phyloP scores from a whole-genome alignment of 2,113 vertebrate species.

The Plotosus lineatus region DNA sequence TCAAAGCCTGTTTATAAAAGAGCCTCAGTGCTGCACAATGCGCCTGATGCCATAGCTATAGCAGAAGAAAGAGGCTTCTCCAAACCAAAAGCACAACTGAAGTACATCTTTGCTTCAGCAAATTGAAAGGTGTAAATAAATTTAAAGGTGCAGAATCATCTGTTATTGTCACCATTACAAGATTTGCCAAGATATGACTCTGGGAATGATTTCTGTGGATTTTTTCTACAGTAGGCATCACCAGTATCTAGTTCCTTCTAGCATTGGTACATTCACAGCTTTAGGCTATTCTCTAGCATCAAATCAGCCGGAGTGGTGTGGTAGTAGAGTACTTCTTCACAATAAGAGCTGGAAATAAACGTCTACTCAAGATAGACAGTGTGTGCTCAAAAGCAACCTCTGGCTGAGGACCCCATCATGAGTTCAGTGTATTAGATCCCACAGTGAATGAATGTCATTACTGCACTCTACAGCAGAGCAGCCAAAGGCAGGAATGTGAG shows the following conservation, averaged over 20 bases:
- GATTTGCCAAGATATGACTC: constrained; percentile 56
- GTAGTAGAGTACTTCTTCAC: constrained; percentile 50
- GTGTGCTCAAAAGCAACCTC: constrained; percentile 42
- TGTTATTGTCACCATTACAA: constrained; percentile 41
- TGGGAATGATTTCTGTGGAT: constrained; percentile 64
- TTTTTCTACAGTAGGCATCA: constrained; percentile 60
- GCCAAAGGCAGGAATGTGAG: constrained; percentile 52
- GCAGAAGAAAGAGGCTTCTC: not conserved
- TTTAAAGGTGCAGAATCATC: not conserved
- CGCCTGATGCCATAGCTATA: not conserved
- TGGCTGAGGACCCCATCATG: constrained; percentile 14
- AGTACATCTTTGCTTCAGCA: not conserved
- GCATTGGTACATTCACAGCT: constrained; percentile 63
- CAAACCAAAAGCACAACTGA: not conserved
- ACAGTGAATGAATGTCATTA: constrained; percentile 58
- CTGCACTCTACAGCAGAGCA: constrained; percentile 38
- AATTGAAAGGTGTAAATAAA: constrained; percentile 4
- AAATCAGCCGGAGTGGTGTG: constrained; percentile 56
- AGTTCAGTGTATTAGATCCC: constrained; percentile 57
- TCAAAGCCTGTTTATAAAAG: constrained; percentile 18
- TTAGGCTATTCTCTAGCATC: constrained; percentile 52
- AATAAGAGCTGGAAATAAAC: constrained; percentile 30
- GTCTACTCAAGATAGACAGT: constrained; percentile 41
- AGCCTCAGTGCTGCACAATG: not conserved
- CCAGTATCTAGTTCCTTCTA: constrained; percentile 65